These are phyloP conservation scores for Heteractis magnifica DNA, from an alignment of 92 coral and sea anemone genomes.

Conservation along the genomic window DNA sequence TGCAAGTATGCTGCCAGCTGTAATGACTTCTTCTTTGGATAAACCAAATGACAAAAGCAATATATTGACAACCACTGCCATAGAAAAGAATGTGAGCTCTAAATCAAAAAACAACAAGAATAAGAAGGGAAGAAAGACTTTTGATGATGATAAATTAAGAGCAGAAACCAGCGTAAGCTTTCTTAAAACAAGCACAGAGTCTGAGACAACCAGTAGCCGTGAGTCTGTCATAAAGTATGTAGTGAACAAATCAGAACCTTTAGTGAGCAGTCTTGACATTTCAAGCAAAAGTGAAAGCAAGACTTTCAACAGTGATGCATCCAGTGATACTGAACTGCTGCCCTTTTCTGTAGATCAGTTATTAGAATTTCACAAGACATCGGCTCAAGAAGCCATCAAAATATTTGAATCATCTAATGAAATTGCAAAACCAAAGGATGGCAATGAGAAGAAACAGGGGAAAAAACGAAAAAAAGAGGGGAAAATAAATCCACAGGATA, in stretches of 20 bases:
- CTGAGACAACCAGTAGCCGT: conserved; percentile 1
- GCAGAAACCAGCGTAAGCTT: neutral
- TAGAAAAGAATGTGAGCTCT: neutral
- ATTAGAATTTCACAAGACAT: conserved; percentile 46
- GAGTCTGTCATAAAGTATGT: conserved; percentile 28
- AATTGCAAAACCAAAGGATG: neutral
- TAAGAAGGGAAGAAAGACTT: neutral
- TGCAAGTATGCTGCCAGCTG: neutral
- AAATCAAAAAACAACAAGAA: neutral
- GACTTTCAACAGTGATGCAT: neutral
- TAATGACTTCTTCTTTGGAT: neutral
- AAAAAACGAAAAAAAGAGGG: conserved; percentile 27
- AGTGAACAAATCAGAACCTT: conserved; percentile 8
- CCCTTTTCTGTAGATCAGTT: conserved; percentile 40
- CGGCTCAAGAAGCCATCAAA: conserved; percentile 38
- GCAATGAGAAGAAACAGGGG: neutral
- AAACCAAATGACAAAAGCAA: neutral
- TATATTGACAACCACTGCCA: neutral
- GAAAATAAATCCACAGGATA: neutral
- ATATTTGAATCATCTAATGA: conserved; percentile 18
- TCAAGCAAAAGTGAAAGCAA: neutral
- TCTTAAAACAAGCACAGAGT: neutral
- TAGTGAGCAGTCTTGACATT: neutral
- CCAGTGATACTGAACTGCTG: neutral
- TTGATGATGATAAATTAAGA: neutral